Evolutionary conservation across 1,140 invertebrate genomes (phyloP), one percentile per base, ranked within the genome.

Genomic region (Centruroides sculpturatus): DNA sequence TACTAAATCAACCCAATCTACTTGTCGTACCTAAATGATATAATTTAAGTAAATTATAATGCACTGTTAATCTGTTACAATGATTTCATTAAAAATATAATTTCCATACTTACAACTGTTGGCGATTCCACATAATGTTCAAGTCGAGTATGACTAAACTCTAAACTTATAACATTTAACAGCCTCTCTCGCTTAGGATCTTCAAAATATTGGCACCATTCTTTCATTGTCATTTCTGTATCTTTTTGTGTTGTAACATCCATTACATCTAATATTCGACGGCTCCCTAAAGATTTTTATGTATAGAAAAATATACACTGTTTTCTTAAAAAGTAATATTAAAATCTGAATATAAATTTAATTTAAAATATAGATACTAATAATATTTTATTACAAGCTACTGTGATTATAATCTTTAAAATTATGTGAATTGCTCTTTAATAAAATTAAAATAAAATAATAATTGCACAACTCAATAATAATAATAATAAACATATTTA

Each of bases 1-100:
- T 0, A 95, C 92, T n/a, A 85, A 85, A 69, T 98, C 91, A 1
- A 98, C 92, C 95, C 95, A 98, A 77, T 98, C 95, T 41, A 98
- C 81, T 73, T 92, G 85, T 52, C 91, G 56, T 13, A 57, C 56
- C 56, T 57, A 12, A n/a, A 56, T 13, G 1, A 10, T 23, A 23
- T 23, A 23, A 23, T 23, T 23, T 23, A 23, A 23, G 23, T 23
- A 23, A 23, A 23, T 23, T 23, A 23, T 23, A 23, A 23, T 23
- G 23, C 23, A 23, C 23, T 23, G 23, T 23, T 23, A 23, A 23
- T 1, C 23, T 23, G 23, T 23, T 23, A 23, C 23, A 23, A 23
- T 23, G 23, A 23, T 23, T 49, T 49, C n/a, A 23, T 23, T 23
- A 23, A 23, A 23, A 23, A 23, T 2, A 23, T 23, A 41, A 56